A percentile compares a stretch with the other conserved stretches of the same genome.
These are phyloP conservation scores for Galeruca laticollis DNA, from an alignment of 2,888 invertebrate species.

Conservation along the genomic window DNA sequence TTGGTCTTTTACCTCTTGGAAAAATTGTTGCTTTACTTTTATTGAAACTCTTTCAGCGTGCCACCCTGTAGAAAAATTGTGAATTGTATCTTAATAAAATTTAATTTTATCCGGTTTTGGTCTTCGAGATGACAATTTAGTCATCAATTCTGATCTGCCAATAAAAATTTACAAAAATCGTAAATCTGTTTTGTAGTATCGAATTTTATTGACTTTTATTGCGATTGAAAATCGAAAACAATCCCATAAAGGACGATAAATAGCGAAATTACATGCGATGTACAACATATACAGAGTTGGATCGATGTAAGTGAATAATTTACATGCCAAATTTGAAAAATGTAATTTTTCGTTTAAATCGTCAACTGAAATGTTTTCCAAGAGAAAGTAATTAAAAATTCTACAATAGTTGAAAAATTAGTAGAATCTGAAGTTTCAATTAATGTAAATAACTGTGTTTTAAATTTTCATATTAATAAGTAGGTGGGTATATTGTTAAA, in stretches of 20 bases:
- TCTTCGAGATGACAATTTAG: slow-evolving; percentile 6
- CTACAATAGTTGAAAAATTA: neutral
- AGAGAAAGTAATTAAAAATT: neutral
- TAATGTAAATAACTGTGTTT: too few relatives aligned
- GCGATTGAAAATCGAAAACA: slow-evolving; percentile 15
- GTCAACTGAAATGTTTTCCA: too few relatives aligned
- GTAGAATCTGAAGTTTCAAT: too few relatives aligned
- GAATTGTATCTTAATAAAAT: neutral
- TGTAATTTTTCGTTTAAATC: too few relatives aligned
- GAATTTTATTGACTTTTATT: slow-evolving; percentile 14
- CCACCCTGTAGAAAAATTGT: neutral
- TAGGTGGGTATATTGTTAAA: too few relatives aligned
- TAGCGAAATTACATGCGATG: slow-evolving; percentile 10
- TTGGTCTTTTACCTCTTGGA: too few relatives aligned
- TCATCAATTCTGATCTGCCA: slow-evolving; percentile 6
- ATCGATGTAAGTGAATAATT: too few relatives aligned
- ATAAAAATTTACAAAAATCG: slow-evolving; percentile 12
- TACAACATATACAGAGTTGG: neutral
- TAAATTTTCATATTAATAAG: too few relatives aligned
- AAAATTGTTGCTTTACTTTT: too few relatives aligned
- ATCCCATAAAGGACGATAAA: slow-evolving; percentile 15
- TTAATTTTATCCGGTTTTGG: neutral
- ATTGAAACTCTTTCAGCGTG: too few relatives aligned
- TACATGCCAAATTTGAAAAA: too few relatives aligned
- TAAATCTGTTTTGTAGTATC: slow-evolving; percentile 12